Conservation (phyloP, 2,113 vertebrate species). For the Cariama cristata region DNA sequence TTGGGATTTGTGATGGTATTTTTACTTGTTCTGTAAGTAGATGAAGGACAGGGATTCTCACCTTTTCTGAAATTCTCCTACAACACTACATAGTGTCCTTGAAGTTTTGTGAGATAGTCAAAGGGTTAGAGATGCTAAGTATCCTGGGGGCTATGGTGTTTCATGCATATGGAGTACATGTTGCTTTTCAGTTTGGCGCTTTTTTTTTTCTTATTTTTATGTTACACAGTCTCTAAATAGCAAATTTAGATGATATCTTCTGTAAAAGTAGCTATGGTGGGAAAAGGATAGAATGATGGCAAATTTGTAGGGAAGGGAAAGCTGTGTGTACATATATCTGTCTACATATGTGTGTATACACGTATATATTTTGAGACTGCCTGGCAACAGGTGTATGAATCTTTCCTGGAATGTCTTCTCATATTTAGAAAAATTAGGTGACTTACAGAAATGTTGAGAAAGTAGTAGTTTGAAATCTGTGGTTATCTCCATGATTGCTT, state of each 20-base stretch:
- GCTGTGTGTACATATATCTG: not conserved
- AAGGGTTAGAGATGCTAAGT: not conserved
- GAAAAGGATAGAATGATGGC: not conserved
- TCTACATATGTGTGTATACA: not conserved
- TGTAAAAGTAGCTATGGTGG: not conserved
- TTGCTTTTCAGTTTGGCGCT: not conserved
- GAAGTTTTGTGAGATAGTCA: not conserved
- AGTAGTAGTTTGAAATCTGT: not conserved
- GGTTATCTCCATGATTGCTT: not conserved
- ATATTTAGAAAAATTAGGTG: not conserved
- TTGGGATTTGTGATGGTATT: not conserved
- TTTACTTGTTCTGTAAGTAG: not conserved
- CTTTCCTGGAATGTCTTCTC: not conserved
- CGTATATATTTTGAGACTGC: not conserved
- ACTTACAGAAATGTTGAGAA: not conserved
- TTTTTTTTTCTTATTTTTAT: not conserved
- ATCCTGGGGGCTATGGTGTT: not conserved
- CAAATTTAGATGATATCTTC: not conserved
- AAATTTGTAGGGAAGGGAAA: not conserved
- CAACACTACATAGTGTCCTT: accelerated
- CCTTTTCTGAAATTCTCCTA: not conserved
- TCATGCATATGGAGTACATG: not conserved
- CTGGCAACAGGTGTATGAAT: not conserved
- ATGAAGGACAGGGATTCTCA: not conserved
- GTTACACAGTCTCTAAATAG: not conserved